phyloP scores from a whole-genome alignment of 1,140 invertebrate species.

The Prorops nasuta region DNA sequence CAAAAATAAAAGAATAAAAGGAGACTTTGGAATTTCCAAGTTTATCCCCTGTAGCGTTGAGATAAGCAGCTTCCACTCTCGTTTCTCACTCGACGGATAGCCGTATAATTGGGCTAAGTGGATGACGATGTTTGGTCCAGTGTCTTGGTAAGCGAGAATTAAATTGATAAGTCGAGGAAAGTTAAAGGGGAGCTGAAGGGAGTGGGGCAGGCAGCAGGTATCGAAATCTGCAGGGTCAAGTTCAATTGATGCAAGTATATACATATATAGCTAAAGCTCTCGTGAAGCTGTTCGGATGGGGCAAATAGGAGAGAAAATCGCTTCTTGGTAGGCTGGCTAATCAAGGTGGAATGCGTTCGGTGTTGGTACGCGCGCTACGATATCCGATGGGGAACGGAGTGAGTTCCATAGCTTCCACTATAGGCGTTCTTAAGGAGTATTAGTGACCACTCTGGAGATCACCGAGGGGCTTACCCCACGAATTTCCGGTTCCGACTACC shows the following conservation, averaged over 20 bases:
- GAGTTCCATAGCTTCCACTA: conserved; percentile 40
- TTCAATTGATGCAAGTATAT: conserved; percentile 12
- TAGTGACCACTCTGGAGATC: conserved; percentile 53
- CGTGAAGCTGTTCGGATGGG: conserved; percentile 1
- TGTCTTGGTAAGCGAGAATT: neutral
- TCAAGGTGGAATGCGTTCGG: conserved; percentile 49
- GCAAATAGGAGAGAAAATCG: conserved; percentile 39
- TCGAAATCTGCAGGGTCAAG: conserved; percentile 9
- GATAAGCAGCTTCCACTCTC: no score
- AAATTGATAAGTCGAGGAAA: neutral
- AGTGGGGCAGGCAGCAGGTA: neutral
- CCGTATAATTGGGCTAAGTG: no score
- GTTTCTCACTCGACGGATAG: no score
- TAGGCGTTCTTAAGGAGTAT: conserved; percentile 50
- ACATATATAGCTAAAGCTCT: no score
- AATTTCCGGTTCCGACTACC: conserved; percentile 36
- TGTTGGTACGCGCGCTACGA: conserved; percentile 36
- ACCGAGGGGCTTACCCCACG: conserved; percentile 40
- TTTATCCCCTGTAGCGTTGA: no score
- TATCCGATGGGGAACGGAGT: conserved; percentile 29
- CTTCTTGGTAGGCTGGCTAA: conserved; percentile 36
- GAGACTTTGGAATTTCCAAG: no score
- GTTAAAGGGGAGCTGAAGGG: neutral
- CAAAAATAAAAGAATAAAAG: neutral
- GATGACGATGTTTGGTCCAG: no score